phyloP scores from a whole-genome alignment of 2,888 invertebrate species.

The Napeogenes inachia region DNA sequence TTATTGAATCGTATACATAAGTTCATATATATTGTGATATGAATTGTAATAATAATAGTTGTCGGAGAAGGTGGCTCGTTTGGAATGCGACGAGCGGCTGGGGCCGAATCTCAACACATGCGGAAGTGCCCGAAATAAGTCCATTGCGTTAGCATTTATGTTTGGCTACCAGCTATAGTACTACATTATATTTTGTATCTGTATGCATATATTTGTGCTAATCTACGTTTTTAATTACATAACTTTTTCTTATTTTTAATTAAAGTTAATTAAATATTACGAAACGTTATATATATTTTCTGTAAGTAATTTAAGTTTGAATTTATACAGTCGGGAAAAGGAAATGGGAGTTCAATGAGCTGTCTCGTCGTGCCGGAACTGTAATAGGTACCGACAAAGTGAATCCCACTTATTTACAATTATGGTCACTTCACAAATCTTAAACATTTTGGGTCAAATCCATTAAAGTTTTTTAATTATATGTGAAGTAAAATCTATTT shows the following conservation, averaged over 20 bases:
- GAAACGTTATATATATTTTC: too few relatives aligned
- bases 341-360: conserved; percentile 46
- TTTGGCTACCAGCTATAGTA: conserved; percentile 26
- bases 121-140: conserved; percentile 74
- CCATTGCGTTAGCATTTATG: conserved; percentile 48
- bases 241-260: too few relatives aligned
- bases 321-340: conserved; percentile 72
- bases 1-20: neutral
- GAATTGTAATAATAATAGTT: conserved; percentile 20
- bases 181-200: conserved; percentile 26
- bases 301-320: conserved; percentile 47
- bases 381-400: conserved; percentile 26
- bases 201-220: neutral
- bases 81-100: conserved; percentile 57
- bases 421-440: conserved; percentile 30
- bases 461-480: too few relatives aligned
- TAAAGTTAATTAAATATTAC: too few relatives aligned
- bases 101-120: conserved; percentile 58
- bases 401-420: conserved; percentile 32
- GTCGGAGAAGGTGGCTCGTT: conserved; percentile 37
- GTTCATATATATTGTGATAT: conserved; percentile 2
- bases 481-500: too few relatives aligned
- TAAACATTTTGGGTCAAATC: too few relatives aligned
- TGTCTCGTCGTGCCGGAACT: conserved; percentile 51
- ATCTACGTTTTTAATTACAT: too few relatives aligned